phyloP scores from a whole-genome alignment of 2,888 invertebrate genomes.

The Parascotia fuliginaria region DNA sequence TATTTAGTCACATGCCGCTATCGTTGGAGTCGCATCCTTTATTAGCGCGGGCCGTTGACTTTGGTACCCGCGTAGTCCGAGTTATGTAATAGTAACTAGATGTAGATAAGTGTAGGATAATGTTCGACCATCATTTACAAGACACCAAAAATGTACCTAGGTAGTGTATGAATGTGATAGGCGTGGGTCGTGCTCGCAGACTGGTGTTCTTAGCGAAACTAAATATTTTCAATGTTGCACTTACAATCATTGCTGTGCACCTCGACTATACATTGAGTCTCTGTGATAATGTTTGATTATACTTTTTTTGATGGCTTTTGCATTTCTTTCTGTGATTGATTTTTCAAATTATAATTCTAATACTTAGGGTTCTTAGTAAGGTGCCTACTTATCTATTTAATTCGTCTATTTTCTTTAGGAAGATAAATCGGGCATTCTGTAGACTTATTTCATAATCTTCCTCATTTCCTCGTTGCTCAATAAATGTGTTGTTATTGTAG shows the following conservation, averaged over 20 bases:
- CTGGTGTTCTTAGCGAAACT: slow-evolving; percentile 49
- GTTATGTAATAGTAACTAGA: slow-evolving; percentile 36
- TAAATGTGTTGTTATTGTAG: slow-evolving; percentile 37
- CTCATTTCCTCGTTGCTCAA: slow-evolving; percentile 55
- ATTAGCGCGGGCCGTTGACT: slow-evolving; percentile 17
- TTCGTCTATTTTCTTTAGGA: slow-evolving; percentile 4
- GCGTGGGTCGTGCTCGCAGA: slow-evolving; percentile 41
- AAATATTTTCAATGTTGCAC: slow-evolving; percentile 56
- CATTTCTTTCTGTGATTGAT: slow-evolving; percentile 50
- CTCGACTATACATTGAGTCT: slow-evolving; percentile 60
- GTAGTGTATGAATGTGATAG: slow-evolving; percentile 66
- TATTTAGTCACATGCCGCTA: background rate
- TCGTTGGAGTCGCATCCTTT: slow-evolving; percentile 4
- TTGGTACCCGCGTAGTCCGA: slow-evolving; percentile 39
- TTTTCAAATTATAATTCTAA: slow-evolving; percentile 24
- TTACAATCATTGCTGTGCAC: slow-evolving; percentile 57
- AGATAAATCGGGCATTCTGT: slow-evolving; percentile 19
- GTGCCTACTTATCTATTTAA: slow-evolving; percentile 17
- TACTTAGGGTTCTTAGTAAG: slow-evolving; percentile 14
- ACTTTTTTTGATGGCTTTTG: slow-evolving; percentile 47
- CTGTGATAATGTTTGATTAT: slow-evolving; percentile 67
- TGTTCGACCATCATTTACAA: slow-evolving; percentile 51
- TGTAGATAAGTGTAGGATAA: slow-evolving; percentile 42
- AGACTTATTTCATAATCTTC: slow-evolving; percentile 27
- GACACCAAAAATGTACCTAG: slow-evolving; percentile 74